Conservation (phyloP, 30 jellyfish, hydroid and myxozoan species). For the Catostylus mosaicus region DNA sequence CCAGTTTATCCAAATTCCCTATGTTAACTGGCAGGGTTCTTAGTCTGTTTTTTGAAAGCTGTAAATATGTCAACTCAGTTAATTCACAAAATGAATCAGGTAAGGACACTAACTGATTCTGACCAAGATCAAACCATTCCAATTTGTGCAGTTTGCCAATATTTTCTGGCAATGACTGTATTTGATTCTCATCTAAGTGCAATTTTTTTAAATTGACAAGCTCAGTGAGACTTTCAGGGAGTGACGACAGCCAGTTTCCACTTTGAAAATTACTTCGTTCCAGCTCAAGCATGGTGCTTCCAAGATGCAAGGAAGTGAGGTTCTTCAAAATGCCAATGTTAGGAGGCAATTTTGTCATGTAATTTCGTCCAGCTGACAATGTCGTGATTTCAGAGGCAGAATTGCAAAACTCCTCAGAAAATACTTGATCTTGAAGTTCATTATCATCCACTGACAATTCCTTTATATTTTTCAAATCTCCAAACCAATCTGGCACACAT, state of each 20-base stretch:
- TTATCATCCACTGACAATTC: slow-evolving; percentile 74
- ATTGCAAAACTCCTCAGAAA: slow-evolving; percentile 66
- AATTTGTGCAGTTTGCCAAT: slow-evolving; percentile 69
- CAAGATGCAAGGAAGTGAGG: slow-evolving; percentile 68
- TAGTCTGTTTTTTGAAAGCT: slow-evolving; percentile 82
- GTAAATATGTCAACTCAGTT: slow-evolving; percentile 63
- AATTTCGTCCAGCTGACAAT: slow-evolving; percentile 80
- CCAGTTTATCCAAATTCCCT: slow-evolving; percentile 66
- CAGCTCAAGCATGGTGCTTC: slow-evolving; percentile 85
- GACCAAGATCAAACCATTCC: slow-evolving; percentile 93
- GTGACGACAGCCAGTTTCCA: slow-evolving; percentile 81
- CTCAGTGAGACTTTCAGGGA: slow-evolving; percentile 79
- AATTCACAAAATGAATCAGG: slow-evolving; percentile 85
- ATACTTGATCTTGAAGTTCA: slow-evolving; percentile 51
- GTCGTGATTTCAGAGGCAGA: slow-evolving; percentile 24
- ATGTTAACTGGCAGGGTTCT: slow-evolving; percentile 64
- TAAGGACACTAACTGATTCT: slow-evolving; percentile 67
- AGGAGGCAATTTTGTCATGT: slow-evolving; percentile 65
- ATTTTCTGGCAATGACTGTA: slow-evolving; percentile 54
- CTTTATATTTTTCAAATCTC: slow-evolving; percentile 50
- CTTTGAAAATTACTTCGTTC: slow-evolving; percentile 92
- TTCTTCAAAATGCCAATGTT: slow-evolving; percentile 72
- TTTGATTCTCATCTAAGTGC: slow-evolving; percentile 88
- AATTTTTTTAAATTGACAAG: slow-evolving; percentile 49
- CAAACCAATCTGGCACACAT: slow-evolving; percentile 82